These are phyloP conservation scores for Leucania comma DNA, from an alignment of 2,888 invertebrate species.

Conservation along the genomic window DNA sequence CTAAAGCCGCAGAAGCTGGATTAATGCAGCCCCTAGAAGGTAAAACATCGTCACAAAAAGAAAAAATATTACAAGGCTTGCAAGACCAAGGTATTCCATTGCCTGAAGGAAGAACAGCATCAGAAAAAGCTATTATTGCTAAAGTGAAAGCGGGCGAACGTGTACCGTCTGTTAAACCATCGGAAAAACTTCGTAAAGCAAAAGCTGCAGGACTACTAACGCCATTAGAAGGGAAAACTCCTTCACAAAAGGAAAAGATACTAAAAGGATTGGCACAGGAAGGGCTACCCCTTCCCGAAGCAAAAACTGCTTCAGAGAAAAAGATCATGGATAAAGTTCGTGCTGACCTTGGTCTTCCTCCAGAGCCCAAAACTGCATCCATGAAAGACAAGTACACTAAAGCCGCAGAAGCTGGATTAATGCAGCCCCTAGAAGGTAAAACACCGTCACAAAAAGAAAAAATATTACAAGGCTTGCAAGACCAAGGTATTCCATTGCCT, in stretches of 20 bases:
- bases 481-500: too few relatives aligned
- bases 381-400: not conserved
- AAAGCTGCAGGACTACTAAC: not conserved
- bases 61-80: slow-evolving; percentile 2
- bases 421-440: not conserved
- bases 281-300: not conserved
- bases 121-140: not conserved
- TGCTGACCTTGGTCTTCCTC: not conserved
- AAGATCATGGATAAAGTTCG: not conserved
- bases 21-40: not conserved
- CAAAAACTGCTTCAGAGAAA: not conserved
- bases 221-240: not conserved
- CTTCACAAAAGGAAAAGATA: slow-evolving; percentile 2
- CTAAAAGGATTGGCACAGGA: not conserved
- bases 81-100: not conserved
- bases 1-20: not conserved
- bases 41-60: not conserved
- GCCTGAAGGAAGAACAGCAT: not conserved
- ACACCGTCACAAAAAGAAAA: too few relatives aligned
- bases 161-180: not conserved
- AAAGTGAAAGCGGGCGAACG: not conserved
- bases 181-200: not conserved
- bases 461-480: too few relatives aligned
- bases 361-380: not conserved
- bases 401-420: not conserved